A percentile compares a stretch with the other conserved stretches of the same genome.
Evolutionary conservation across 2,113 vertebrate species (phyloP).

Genomic region (Lonchura striata): DNA sequence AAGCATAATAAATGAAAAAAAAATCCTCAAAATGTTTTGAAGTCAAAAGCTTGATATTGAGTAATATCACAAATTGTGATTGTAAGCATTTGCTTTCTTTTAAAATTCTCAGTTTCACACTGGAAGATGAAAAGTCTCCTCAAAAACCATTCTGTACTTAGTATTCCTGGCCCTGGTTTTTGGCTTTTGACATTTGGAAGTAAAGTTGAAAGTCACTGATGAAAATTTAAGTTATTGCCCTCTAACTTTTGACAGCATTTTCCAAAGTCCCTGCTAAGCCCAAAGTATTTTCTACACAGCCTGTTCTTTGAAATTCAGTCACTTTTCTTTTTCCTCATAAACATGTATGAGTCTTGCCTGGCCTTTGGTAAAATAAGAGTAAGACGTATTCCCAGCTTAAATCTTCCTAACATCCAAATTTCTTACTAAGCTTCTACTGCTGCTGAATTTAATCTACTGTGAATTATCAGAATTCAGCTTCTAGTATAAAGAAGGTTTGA

Average conservation of each 20-base stretch:
- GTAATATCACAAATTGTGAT: not conserved
- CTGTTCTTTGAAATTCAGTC: conserved; percentile 53
- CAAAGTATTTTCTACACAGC: not conserved
- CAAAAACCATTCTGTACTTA: not conserved
- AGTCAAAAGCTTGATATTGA: not conserved
- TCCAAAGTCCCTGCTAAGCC: not conserved
- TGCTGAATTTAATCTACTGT: conserved; percentile 48
- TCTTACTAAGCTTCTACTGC: conserved; percentile 39
- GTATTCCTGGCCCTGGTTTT: not conserved
- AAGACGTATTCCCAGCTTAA: conserved; percentile 42
- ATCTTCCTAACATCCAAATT: conserved; percentile 49
- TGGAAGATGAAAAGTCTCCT: not conserved
- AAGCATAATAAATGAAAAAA: not conserved
- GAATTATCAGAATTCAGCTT: conserved; percentile 33
- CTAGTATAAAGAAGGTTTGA: not conserved
- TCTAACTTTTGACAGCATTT: conserved; percentile 59
- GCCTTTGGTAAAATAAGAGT: conserved; percentile 54
- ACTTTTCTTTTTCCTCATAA: conserved; percentile 50
- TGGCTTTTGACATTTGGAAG: conserved; percentile 26
- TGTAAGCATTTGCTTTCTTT: not conserved
- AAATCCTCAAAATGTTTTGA: not conserved
- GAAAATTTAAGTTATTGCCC: conserved; percentile 55
- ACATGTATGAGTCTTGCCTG: conserved; percentile 49
- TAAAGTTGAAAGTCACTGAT: conserved; percentile 38
- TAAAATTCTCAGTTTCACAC: not conserved